Evolutionary conservation across 2,797 vertebrate genomes (phyloP).

Genomic region (Hippopotamyrus pictus): DNA sequence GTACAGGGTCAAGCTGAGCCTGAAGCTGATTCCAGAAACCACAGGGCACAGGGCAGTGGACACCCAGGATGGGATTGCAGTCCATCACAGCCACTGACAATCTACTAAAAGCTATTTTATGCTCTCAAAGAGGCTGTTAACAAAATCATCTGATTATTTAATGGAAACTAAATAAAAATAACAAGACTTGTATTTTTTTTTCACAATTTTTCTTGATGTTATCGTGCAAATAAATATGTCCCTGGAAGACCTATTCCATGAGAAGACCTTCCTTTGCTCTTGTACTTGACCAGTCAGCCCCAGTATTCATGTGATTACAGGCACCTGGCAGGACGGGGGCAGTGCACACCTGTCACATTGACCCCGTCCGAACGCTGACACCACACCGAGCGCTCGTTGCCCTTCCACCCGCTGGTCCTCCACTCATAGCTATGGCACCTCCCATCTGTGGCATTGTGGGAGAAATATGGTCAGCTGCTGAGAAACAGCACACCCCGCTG

Average conservation of each 20-base stretch:
- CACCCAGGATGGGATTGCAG: neutral
- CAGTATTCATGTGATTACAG: neutral
- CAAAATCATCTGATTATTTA: neutral
- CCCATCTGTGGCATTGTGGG: constrained; percentile 57
- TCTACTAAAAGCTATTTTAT: neutral
- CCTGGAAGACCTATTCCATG: neutral
- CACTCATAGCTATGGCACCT: constrained; percentile 71
- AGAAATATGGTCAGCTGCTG: constrained; percentile 18
- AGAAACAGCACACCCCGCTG: neutral
- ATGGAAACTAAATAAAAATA: neutral
- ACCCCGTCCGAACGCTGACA: constrained; percentile 76
- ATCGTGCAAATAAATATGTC: neutral
- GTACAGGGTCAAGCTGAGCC: neutral
- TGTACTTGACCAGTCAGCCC: neutral
- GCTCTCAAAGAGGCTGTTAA: neutral
- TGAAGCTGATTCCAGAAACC: neutral
- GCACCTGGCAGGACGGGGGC: neutral
- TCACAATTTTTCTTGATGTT: neutral
- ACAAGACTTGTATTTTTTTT: neutral
- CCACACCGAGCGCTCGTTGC: constrained; percentile 70
- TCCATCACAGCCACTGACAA: neutral
- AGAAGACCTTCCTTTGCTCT: neutral
- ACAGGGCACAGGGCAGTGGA: neutral
- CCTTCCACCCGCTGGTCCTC: constrained; percentile 67
- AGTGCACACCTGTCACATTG: constrained; percentile 57